These are phyloP conservation scores for Leptatherina wallacei DNA, from an alignment of 2,797 vertebrate genomes.

Conservation along the genomic window DNA sequence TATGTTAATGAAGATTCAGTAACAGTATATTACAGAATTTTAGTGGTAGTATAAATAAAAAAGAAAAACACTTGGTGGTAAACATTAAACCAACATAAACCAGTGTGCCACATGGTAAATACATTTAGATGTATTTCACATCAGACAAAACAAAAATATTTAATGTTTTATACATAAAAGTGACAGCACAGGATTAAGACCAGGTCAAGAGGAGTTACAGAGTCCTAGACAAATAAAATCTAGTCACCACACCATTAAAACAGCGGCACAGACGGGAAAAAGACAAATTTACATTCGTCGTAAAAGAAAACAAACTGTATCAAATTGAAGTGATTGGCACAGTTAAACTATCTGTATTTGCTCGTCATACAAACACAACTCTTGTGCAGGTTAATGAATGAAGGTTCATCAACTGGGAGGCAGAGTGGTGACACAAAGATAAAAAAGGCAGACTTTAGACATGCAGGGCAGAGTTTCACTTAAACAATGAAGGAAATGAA, in stretches of 20 bases:
- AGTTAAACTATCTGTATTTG: constrained; percentile 8
- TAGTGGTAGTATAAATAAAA: not conserved
- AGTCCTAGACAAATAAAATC: not conserved
- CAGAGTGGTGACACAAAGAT: too few species aligned
- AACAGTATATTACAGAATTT: not conserved
- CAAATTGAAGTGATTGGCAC: constrained; percentile 49
- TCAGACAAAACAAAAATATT: constrained; percentile 24
- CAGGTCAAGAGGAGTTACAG: not conserved
- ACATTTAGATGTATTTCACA: not conserved
- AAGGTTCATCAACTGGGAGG: too few species aligned
- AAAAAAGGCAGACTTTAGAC: too few species aligned
- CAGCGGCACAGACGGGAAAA: not conserved
- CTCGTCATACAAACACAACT: constrained; percentile 10
- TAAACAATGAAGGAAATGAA: too few species aligned
- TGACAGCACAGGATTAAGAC: not conserved
- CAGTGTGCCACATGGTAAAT: not conserved
- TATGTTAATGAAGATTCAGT: not conserved
- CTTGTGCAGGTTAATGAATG: too few species aligned
- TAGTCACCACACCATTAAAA: not conserved
- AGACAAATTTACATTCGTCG: not conserved
- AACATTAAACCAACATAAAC: too few species aligned
- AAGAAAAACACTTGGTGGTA: too few species aligned
- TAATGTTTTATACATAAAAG: constrained; percentile 30
- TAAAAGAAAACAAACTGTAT: not conserved
- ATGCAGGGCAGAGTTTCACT: too few species aligned